Evolutionary conservation across 2,888 invertebrate species (phyloP).

Genomic region (Selenia dentaria): DNA sequence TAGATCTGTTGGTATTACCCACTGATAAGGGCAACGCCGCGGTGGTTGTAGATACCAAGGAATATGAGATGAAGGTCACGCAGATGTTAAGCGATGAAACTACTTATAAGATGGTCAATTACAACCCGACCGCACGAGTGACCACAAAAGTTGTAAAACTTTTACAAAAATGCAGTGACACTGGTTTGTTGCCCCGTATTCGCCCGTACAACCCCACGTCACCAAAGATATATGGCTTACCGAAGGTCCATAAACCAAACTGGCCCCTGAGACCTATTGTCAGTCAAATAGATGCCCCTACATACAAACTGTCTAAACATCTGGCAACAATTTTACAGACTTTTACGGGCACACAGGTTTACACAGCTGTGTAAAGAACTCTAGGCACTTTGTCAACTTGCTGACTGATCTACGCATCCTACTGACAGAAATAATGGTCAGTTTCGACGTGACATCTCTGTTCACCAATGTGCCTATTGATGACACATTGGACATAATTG

Average conservation of each 20-base stretch:
- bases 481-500: neutral
- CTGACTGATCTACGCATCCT: neutral
- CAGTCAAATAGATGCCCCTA: neutral
- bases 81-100: too few species aligned
- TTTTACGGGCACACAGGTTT: neutral
- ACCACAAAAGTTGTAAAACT: neutral
- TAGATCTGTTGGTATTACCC: too few species aligned
- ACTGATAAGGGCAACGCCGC: too few species aligned
- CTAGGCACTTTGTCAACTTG: neutral
- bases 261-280: neutral
- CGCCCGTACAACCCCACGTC: neutral
- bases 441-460: neutral
- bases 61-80: too few species aligned
- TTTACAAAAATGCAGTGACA: neutral
- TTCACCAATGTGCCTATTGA: neutral
- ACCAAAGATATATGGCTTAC: neutral
- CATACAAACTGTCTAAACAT: neutral
- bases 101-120: neutral
- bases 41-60: too few species aligned
- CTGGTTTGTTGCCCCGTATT: neutral
- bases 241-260: neutral
- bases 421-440: neutral
- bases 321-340: neutral
- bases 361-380: neutral
- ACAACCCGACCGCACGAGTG: neutral